A percentile compares a stretch with the other conserved stretches of the same genome.
These are phyloP conservation scores for Polyergus mexicanus DNA, from an alignment of 1,140 invertebrate genomes.

Conservation along the genomic window DNA sequence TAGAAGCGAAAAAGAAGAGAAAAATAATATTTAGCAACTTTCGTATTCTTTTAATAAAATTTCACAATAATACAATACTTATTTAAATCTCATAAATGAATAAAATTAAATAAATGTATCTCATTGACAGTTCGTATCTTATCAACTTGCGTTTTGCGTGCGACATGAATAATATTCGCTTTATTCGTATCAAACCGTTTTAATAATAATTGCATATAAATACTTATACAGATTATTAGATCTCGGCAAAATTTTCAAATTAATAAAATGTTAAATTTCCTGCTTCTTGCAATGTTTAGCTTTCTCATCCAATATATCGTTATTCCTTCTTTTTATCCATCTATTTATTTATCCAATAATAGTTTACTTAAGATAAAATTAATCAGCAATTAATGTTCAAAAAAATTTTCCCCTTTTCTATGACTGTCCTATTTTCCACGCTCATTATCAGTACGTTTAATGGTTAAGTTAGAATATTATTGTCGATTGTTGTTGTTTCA, in stretches of 20 bases:
- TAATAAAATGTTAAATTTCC: background rate
- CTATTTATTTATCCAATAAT: background rate
- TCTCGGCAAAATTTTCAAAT: background rate
- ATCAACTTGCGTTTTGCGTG: background rate
- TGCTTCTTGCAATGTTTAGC: background rate
- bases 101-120: background rate
- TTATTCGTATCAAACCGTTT: background rate
- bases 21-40: background rate
- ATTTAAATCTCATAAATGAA: background rate
- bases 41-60: background rate
- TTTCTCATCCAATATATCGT: background rate
- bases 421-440: background rate
- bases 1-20: constrained; percentile 64
- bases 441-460: background rate
- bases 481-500: background rate
- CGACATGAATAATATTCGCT: background rate
- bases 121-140: background rate
- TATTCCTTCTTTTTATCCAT: too few species aligned
- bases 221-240: background rate
- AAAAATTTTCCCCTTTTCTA: background rate
- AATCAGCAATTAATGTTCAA: background rate
- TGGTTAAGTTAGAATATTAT: background rate
- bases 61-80: background rate
- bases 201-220: background rate
- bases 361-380: background rate